phyloP scores from a whole-genome alignment of 2,888 invertebrate species.

The Drosophila paranaensis region DNA sequence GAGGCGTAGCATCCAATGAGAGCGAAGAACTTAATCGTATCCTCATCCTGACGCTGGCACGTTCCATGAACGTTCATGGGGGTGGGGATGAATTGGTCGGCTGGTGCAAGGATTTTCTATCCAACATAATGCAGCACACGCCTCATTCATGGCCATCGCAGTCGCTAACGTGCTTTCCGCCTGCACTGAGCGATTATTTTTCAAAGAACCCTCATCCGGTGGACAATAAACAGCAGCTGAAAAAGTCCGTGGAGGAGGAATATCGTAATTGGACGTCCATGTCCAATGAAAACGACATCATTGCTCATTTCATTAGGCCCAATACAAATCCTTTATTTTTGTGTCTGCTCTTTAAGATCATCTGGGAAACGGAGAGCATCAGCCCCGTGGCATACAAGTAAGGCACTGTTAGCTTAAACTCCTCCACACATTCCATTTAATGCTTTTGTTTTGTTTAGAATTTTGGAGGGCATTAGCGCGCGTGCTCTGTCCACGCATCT shows the following conservation, averaged over 20 bases:
- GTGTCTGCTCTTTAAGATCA: slow-evolving; percentile 97
- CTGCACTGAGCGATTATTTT: slow-evolving; percentile 95
- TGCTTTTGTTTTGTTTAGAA: slow-evolving; percentile 86
- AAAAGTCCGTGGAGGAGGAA: slow-evolving; percentile 97
- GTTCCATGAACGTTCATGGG: slow-evolving; percentile 97
- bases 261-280: slow-evolving; percentile 98
- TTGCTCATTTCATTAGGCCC: slow-evolving; percentile 97
- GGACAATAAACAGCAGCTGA: slow-evolving; percentile 95
- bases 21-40: slow-evolving; percentile 97
- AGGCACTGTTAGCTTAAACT: neutral
- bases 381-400: slow-evolving; percentile 98
- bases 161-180: slow-evolving; percentile 96
- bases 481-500: slow-evolving; percentile 95
- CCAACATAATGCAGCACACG: slow-evolving; percentile 96
- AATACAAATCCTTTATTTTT: slow-evolving; percentile 96
- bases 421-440: neutral
- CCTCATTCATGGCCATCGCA: slow-evolving; percentile 98
- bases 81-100: slow-evolving; percentile 86
- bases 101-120: slow-evolving; percentile 96
- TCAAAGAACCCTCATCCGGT: slow-evolving; percentile 92
- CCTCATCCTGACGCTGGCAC: slow-evolving; percentile 95
- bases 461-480: slow-evolving; percentile 96
- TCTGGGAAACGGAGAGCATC: slow-evolving; percentile 96
- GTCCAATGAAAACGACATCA: slow-evolving; percentile 98
- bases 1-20: slow-evolving; percentile 92